Evolutionary conservation across 2,797 vertebrate genomes (phyloP), one percentile per base, ranked within the genome.

Genomic region (Telmatherina bonti): DNA sequence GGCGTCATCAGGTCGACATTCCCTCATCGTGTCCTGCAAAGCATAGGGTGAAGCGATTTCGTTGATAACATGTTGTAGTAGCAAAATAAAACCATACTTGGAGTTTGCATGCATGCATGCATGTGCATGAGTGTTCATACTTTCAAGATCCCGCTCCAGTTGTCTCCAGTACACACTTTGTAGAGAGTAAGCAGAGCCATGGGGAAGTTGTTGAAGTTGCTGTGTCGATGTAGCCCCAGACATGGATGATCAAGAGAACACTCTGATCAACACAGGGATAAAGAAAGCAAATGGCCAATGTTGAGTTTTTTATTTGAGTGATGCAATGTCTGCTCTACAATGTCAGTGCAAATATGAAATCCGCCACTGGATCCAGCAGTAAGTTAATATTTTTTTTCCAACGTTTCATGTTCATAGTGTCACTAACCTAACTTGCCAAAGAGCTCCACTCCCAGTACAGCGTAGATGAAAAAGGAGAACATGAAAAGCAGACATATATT

Each of bases 381-480:
- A n/a, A 22, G n/a, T 22, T 7, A 9, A 10, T 22, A 8, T 45
- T 18, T 45, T 43, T 43, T 35, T 63, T 3, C 30, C n/a, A n/a
- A n/a, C 7, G 30, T 36, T 36, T 36, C 45, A 26, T 67, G 49
- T 24, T 54, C 20, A 52, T 11, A 13, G 29, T 33, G 35, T 36
- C 35, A 93, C 96, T 97, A 91, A 97, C 96, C 95, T 0, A 97
- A 90, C 81, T 95, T 96, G 79, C 96, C 96, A 47, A 97, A 98
- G 61, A 98, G 85, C 92, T 97, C 96, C 86, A 98, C 96, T 85
- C 96, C 97, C 82, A 97, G 93, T 51, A 95, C 96, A 72, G 96
- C 96, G 70, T 96, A 98, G 93, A 97, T 96, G 92, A 96, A 97
- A 90, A 97, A 96, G 90, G 97, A 95, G 80, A 97, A 95, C 93